Base-by-base conservation (phyloP, 2,888 invertebrate species). In the Leptopilina syphax region DNA sequence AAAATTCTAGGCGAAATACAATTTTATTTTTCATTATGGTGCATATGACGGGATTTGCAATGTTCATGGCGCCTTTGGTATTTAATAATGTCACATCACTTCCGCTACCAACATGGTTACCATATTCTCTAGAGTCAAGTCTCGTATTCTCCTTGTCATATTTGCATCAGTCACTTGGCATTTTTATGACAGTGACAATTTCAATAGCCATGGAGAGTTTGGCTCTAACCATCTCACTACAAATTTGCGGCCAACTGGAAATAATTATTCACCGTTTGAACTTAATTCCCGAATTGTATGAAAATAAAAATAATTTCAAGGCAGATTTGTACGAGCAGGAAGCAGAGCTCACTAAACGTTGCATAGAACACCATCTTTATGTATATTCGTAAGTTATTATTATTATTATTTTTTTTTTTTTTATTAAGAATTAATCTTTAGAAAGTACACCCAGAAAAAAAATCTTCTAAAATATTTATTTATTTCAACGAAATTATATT, bases 121-220 rank as follows among this genome's bases (percentile, higher is more conserved):
- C 86, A 1, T 85, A 84, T 60, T 76, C 79, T 34, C 81, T 80
- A 50, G 79, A 83, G 5, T 78, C 65, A 9, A 68, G 80, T 9
- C 13, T 18, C 8, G 50, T 77, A 27, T 81, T 81, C 79, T 80
- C 78, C 81, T 63, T 79, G 9, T 84, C 84, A 9, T 85, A 85
- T 79, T 24, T 83, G 4, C 85, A 86, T 57, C 86, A 85, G 77
- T 84, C 83, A 0, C 54, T 85, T 13, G 85, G 83, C 9, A 84
- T 84, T n/a, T 44, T 84, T 1, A 79, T 82, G 27, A 76, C 83
- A 8, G 83, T 80, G 5, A 77, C 77, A 1, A 77, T 85, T 0
- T 82, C 85, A 73, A 83, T 84, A 18, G 85, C 81, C 6, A 83
- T 78, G n/a, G 87, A 87, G 77, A 83, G 83, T 0, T 81, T 86